Evolutionary conservation across 1,140 invertebrate species (phyloP).

Genomic region (Amyelois transitella): DNA sequence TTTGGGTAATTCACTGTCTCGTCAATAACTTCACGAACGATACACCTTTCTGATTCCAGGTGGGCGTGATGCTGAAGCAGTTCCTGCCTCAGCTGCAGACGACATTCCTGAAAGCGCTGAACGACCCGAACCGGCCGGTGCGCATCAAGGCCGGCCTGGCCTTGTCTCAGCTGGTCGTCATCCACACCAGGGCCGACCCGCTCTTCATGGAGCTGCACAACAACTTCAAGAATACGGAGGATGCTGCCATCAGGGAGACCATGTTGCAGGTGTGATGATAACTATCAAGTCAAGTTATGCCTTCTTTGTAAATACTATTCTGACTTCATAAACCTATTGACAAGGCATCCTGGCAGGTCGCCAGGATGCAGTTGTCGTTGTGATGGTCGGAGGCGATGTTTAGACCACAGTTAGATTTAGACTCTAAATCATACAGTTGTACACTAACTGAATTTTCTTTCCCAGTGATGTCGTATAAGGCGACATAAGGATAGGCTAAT

Average conservation of each 20-base stretch:
- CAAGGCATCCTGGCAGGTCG: too few relatives aligned
- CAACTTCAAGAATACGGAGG: constrained; percentile 88
- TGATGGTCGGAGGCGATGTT: too few relatives aligned
- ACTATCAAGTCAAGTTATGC: background rate
- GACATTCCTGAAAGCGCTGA: constrained; percentile 95
- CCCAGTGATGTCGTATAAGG: too few relatives aligned
- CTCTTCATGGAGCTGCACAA: constrained; percentile 93
- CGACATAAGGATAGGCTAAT: too few relatives aligned
- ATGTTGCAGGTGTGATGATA: constrained; percentile 89
- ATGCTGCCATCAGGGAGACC: constrained; percentile 90
- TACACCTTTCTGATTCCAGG: constrained; percentile 72
- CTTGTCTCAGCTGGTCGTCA: constrained; percentile 90
- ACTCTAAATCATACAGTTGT: too few relatives aligned
- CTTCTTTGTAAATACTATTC: background rate
- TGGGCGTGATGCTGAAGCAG: constrained; percentile 94
- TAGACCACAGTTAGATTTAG: too few relatives aligned
- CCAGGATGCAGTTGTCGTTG: too few relatives aligned
- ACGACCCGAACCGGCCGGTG: constrained; percentile 91
- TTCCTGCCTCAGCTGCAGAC: constrained; percentile 99
- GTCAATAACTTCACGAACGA: too few relatives aligned
- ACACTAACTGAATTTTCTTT: too few relatives aligned
- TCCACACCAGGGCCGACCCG: constrained; percentile 91
- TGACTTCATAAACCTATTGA: too few relatives aligned
- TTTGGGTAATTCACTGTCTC: too few relatives aligned
- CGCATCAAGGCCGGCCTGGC: constrained; percentile 92